phyloP scores from a whole-genome alignment of 2,888 invertebrate species.

The Phoronis australis region DNA sequence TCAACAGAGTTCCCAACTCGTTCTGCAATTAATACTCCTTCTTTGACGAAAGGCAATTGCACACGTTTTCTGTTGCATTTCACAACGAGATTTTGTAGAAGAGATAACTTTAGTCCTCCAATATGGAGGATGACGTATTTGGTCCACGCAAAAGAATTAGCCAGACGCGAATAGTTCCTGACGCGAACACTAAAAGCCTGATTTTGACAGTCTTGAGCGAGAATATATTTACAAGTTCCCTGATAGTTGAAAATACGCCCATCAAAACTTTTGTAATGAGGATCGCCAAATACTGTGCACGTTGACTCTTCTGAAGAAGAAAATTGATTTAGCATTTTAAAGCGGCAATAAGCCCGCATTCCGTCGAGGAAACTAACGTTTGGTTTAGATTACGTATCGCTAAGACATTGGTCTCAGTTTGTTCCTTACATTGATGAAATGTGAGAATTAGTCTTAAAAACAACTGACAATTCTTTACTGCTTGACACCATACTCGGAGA shows the following conservation, averaged over 20 bases:
- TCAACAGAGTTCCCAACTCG: slow-evolving; percentile 56
- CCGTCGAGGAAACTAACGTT: too few relatives aligned
- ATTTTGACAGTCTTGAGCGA: background rate
- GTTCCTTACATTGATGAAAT: too few relatives aligned
- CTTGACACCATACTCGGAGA: too few relatives aligned
- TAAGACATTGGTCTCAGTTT: too few relatives aligned
- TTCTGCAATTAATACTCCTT: slow-evolving; percentile 51
- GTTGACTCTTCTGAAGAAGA: slow-evolving; percentile 68
- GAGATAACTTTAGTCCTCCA: background rate
- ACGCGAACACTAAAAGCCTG: background rate
- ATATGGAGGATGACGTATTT: background rate
- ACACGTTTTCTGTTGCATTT: slow-evolving; percentile 76
- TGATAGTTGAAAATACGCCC: slow-evolving; percentile 84
- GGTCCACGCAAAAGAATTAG: background rate
- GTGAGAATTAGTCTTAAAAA: background rate
- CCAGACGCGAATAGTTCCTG: background rate
- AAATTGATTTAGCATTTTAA: slow-evolving; percentile 2
- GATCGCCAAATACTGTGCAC: slow-evolving; percentile 91
- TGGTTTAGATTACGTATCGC: too few relatives aligned
- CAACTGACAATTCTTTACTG: too few relatives aligned
- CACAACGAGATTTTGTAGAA: slow-evolving; percentile 39
- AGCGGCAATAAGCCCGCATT: background rate
- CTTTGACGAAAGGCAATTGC: slow-evolving; percentile 62
- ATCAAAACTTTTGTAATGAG: slow-evolving; percentile 92
- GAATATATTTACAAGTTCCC: slow-evolving; percentile 65